These are phyloP conservation scores for Isoperla grammatica DNA, from an alignment of 2,888 invertebrate species.

Conservation along the genomic window DNA sequence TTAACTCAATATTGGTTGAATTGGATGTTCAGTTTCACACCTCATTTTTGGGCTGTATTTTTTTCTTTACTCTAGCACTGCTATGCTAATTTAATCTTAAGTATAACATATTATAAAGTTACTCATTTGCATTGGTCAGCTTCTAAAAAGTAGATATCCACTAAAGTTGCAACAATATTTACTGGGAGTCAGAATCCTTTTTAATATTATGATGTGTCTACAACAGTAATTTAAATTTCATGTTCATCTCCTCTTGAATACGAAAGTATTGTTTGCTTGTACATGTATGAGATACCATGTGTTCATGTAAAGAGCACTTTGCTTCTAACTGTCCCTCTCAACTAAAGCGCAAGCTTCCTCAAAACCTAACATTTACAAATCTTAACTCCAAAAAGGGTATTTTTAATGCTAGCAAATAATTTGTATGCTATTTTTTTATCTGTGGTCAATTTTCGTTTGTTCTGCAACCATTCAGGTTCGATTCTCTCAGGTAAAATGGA, in stretches of 20 bases:
- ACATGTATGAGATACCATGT: no score
- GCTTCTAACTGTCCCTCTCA: no score
- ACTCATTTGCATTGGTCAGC: no score
- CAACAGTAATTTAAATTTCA: no score
- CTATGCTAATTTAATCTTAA: constrained; percentile 17
- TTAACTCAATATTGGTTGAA: background rate
- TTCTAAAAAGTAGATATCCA: no score
- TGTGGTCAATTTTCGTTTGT: constrained; percentile 34
- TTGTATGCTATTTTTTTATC: constrained; percentile 33
- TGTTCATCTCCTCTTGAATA: no score
- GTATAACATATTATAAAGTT: background rate
- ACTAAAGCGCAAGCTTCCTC: no score
- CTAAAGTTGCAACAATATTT: no score
- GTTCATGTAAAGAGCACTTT: no score
- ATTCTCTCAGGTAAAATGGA: constrained; percentile 77
- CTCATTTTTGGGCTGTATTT: constrained; percentile 24
- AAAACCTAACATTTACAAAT: background rate
- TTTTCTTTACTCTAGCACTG: constrained; percentile 26
- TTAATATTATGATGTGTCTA: no score
- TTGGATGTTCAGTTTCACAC: background rate
- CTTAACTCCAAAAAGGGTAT: background rate
- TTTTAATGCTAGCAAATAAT: constrained; percentile 10
- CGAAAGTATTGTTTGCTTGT: no score
- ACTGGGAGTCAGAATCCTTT: no score
- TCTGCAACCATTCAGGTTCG: constrained; percentile 42